A percentile compares a stretch with the other conserved stretches of the same genome.
Evolutionary conservation across 2,113 vertebrate species (phyloP).

Genomic region (Xyrauchen texanus): DNA sequence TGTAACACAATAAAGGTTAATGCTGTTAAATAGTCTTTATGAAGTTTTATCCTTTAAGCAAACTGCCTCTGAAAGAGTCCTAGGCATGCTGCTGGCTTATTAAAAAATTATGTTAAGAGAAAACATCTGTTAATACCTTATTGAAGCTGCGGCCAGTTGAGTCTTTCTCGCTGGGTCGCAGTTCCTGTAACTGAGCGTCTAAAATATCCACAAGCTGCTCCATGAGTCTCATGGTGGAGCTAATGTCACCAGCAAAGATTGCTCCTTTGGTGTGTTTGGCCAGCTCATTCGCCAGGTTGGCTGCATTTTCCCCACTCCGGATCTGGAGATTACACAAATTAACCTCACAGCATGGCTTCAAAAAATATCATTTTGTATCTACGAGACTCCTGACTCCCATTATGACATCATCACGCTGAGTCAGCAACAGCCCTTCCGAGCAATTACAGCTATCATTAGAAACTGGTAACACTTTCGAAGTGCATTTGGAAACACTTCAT

Average conservation of each 20-base stretch:
- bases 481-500: slow-evolving; percentile 50
- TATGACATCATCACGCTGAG: slow-evolving; percentile 69
- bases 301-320: slow-evolving; percentile 97
- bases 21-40: slow-evolving; percentile 14
- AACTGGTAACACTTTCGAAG: slow-evolving; percentile 72
- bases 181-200: slow-evolving; percentile 94
- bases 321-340: slow-evolving; percentile 83
- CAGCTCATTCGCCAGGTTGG: slow-evolving; percentile 96
- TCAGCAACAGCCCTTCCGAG: slow-evolving; percentile 65
- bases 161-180: slow-evolving; percentile 85
- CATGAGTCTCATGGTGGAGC: slow-evolving; percentile 94
- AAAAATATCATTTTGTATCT: slow-evolving; percentile 57
- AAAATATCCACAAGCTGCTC: slow-evolving; percentile 97
- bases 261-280: slow-evolving; percentile 95
- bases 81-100: neutral
- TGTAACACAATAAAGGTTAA: slow-evolving; percentile 4
- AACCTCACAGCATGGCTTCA: slow-evolving; percentile 70
- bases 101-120: slow-evolving; percentile 6
- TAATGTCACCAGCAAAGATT: slow-evolving; percentile 94
- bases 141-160: slow-evolving; percentile 85
- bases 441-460: slow-evolving; percentile 78
- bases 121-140: slow-evolving; percentile 74
- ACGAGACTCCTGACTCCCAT: slow-evolving; percentile 56
- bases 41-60: slow-evolving; percentile 1
- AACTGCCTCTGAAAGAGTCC: neutral